phyloP scores from a whole-genome alignment of 1,140 invertebrate genomes.

The Grapholita molesta region DNA sequence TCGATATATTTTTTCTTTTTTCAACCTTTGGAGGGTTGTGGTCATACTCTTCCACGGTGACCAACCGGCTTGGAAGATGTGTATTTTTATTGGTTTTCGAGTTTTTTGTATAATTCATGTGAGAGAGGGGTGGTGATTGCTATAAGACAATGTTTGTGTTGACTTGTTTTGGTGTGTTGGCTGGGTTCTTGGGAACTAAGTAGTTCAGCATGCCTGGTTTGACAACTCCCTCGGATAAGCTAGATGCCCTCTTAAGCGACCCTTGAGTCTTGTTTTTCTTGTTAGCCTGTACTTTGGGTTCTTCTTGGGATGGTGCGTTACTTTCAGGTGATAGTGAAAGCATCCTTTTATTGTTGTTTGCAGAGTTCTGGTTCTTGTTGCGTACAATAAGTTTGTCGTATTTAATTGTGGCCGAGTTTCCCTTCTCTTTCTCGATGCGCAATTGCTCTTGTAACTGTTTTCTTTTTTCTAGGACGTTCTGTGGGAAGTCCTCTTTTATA shows the following conservation, averaged over 20 bases:
- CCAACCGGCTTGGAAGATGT: not conserved
- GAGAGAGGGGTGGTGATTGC: too few relatives aligned
- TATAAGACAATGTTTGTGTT: too few relatives aligned
- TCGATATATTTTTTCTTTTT: not conserved
- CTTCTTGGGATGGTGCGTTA: not conserved
- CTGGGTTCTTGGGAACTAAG: not conserved
- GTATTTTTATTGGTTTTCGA: too few relatives aligned
- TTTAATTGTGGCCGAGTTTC: not conserved
- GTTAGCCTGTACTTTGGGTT: not conserved
- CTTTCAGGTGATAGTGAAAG: not conserved
- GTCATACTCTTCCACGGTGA: not conserved
- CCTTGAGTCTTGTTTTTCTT: not conserved
- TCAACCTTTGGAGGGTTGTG: not conserved
- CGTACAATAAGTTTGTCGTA: not conserved
- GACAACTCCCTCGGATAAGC: not conserved
- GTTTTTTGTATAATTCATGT: too few relatives aligned
- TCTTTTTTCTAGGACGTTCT: not conserved
- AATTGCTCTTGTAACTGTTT: not conserved
- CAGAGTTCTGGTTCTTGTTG: not conserved
- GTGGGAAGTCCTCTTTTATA: not conserved
- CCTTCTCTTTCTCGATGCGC: not conserved
- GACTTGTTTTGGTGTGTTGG: too few relatives aligned
- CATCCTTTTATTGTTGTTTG: not conserved
- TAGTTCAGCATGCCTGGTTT: not conserved
- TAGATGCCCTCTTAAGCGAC: not conserved